Evolutionary conservation across 2,888 invertebrate genomes (phyloP), one percentile per base, ranked within the genome.

Genomic region (Torymus tubicola): DNA sequence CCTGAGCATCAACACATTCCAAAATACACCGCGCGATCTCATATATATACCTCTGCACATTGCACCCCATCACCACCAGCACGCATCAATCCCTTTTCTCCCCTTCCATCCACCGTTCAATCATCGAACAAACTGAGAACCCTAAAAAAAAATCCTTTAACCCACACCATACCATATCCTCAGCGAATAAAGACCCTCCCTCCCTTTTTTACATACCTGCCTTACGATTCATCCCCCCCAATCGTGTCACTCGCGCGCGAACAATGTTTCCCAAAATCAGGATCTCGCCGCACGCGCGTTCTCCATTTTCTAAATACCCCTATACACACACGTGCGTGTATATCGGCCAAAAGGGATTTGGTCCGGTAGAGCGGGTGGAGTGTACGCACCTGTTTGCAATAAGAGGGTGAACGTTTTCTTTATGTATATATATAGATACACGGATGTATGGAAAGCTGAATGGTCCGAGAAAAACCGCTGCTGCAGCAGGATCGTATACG

Each of bases 1-100:
- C 81, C 83, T 70, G 72, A 70, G 72, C 83, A 83, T 87, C 87
- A 86, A 87, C 88, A 87, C 88, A 88, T 87, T 84, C 86, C 87
- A 88, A 88, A 88, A 63, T 72, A 31, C 8, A 31, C 12, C 55
- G 57, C 8, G 31, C 11, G 21, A n/a, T n/a, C 57, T 55, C 24
- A 24, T 55, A 12, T 8, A 42, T 21, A 21, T 21, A 21, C 21
- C 2, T 21, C 21, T n/a, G n/a, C 31, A 31, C 31, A 0, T 8
- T 31, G 31, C 31, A 31, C 31, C 42, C 42, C 5, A 42, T 8
- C 42, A 42, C 42, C 42, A 42, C 42, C 8, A 42, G 42, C 42
- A 42, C 8, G 42, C 42, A 42, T 42, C 42, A 42, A 42, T 42
- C 42, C 42, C 42, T 8, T 5, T 42, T 42, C 21, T 58, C 69